Evolutionary conservation across 1,140 invertebrate species (phyloP).

Genomic region (Calephelis virginiensis): DNA sequence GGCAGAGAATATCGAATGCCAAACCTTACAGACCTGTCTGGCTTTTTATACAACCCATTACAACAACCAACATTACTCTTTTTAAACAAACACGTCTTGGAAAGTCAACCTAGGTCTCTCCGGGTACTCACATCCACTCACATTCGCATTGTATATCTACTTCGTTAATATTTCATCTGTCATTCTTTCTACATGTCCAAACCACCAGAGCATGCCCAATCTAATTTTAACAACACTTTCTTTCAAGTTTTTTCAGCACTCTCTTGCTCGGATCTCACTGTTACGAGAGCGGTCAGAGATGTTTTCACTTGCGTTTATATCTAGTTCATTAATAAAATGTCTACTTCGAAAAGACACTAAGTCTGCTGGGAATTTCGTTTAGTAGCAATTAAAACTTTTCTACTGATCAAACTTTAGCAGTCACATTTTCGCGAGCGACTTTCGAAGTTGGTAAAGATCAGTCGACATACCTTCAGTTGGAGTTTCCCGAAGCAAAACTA

Average conservation of each 20-base stretch:
- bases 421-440: constrained; percentile 40
- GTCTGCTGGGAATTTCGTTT: constrained; percentile 54
- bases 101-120: too few species aligned
- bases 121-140: too few species aligned
- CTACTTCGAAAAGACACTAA: constrained; percentile 39
- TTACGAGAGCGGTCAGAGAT: neutral
- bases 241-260: too few species aligned
- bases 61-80: too few species aligned
- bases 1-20: too few species aligned
- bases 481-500: neutral
- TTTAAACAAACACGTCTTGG: too few species aligned
- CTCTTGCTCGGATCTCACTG: neutral
- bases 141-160: too few species aligned
- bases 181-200: too few species aligned
- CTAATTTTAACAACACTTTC: too few species aligned
- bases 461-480: constrained; percentile 2
- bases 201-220: fast-evolving
- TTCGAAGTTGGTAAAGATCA: constrained; percentile 2
- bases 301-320: constrained; percentile 5
- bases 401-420: constrained; percentile 65
- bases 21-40: too few species aligned
- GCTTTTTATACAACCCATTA: too few species aligned
- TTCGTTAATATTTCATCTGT: too few species aligned
- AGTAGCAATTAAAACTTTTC: constrained; percentile 70
- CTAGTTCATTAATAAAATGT: constrained; percentile 39